These are phyloP conservation scores for Archocentrus centrarchus DNA, from an alignment of 2,113 vertebrate species.

Conservation along the genomic window DNA sequence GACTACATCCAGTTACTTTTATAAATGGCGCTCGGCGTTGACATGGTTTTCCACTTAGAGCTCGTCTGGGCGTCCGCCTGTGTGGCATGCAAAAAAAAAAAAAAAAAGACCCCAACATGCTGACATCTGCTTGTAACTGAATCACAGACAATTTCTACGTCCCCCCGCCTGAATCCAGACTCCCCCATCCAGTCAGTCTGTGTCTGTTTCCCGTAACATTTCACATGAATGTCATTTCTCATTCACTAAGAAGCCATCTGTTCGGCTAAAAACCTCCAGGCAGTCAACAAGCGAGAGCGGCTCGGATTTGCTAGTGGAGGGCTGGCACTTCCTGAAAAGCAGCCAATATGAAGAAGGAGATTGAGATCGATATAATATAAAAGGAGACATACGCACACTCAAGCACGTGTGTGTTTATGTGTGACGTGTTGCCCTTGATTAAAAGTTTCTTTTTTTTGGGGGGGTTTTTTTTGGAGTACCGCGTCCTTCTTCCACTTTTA, in stretches of 20 bases:
- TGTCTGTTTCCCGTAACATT: conserved; percentile 56
- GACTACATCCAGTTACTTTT: conserved; percentile 9
- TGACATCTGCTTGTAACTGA: conserved; percentile 61
- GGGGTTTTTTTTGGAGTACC: neutral
- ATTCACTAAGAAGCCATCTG: conserved; percentile 70
- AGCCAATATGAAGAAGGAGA: conserved; percentile 9
- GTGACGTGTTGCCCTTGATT: conserved; percentile 6
- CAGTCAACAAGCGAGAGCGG: neutral
- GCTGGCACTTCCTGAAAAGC: conserved; percentile 45
- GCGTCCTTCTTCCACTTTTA: neutral
- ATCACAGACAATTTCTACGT: conserved; percentile 46
- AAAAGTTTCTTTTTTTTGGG: conserved; percentile 4
- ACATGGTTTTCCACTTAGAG: conserved; percentile 70
- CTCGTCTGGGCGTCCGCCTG: conserved; percentile 8
- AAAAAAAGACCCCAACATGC: conserved; percentile 29
- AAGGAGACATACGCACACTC: neutral
- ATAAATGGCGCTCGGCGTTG: neutral
- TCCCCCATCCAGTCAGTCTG: conserved; percentile 36
- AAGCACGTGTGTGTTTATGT: neutral
- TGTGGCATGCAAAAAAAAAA: neutral
- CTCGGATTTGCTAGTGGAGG: conserved; percentile 41
- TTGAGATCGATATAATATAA: neutral
- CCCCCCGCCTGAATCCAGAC: conserved; percentile 30
- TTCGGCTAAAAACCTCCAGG: conserved; percentile 53
- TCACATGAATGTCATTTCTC: conserved; percentile 65